These are phyloP conservation scores for Numenius phaeopus DNA, from an alignment of 2,797 vertebrate species.

Conservation along the genomic window DNA sequence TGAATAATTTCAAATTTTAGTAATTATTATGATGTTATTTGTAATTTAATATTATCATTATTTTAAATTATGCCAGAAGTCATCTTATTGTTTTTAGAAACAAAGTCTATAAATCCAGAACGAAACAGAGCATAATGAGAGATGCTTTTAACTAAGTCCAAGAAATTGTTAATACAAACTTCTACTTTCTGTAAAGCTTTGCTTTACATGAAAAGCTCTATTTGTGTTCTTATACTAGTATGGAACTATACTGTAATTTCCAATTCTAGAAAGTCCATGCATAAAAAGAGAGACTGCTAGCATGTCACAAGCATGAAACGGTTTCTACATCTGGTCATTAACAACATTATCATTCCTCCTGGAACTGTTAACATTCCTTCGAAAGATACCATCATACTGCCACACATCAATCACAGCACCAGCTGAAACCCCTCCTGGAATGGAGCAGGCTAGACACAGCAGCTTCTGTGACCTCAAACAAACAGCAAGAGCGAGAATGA, in stretches of 20 bases:
- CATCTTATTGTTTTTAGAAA: neutral
- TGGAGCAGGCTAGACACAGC: accelerated
- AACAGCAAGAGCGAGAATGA: neutral
- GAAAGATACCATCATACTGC: neutral
- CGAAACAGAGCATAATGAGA: neutral
- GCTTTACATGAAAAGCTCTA: neutral
- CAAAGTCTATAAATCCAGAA: neutral
- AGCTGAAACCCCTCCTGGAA: neutral
- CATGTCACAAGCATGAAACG: neutral
- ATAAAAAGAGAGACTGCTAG: neutral
- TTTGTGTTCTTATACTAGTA: neutral
- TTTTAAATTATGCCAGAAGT: neutral
- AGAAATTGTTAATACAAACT: neutral
- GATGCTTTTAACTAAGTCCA: neutral
- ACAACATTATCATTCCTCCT: neutral
- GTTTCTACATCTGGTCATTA: neutral
- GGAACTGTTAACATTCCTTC: neutral
- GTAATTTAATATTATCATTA: neutral
- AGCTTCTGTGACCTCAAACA: neutral
- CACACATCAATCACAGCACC: neutral
- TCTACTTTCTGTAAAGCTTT: neutral
- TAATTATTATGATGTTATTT: neutral
- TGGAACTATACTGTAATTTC: neutral
- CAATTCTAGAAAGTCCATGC: neutral
- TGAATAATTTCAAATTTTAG: neutral